Evolutionary conservation across 1,140 invertebrate genomes (phyloP), one percentile per base, ranked within the genome.

Genomic region (Oreohelix idahoensis): DNA sequence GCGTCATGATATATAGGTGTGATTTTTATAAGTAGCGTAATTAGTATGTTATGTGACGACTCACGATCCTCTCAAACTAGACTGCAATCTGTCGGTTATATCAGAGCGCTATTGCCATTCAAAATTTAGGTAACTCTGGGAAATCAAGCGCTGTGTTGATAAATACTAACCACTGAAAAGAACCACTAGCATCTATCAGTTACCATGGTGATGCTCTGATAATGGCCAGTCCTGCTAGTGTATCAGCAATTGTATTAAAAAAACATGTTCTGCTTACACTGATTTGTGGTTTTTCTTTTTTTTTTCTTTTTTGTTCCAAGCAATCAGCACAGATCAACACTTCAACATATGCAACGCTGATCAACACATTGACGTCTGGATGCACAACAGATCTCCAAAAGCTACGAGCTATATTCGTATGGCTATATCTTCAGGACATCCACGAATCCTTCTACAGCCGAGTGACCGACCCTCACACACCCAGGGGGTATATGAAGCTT

Each of bases 401-500:
- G 45, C 45, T 83, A 29, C 73, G 85, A 35, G 79, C 85, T 23
- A 79, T 86, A 29, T 84, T 83, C 32, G 73, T 81, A 8, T 86
- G 85, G 85, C 45, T 86, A 39, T 84, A 70, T 35, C 51, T 29
- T 73, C 85, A 86, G 23, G 66, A 84, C 49, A 83, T 84, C 17
- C 70, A 83, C 32, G 66, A 32, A 0, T 35, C 35, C 15, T 63
- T 66, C 35, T 84, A 80, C 36, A 78, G 74, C 71, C 97, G 98
- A 70, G 79, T 82, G 8, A 80, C 66, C 0, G 76, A 81, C 20
- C 42, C 73, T 5, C 96, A 99, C 90, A 98, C 98, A 0, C 98
- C 98, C 0, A 97, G 99, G 95, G 98, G 98, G 0, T 93, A 99
- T 15, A 93, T 99, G 11, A 93, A 98, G 85, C 98, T 98, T 70